Conservation (phyloP, 2,113 vertebrate species). For the Carlito syrichta region DNA sequence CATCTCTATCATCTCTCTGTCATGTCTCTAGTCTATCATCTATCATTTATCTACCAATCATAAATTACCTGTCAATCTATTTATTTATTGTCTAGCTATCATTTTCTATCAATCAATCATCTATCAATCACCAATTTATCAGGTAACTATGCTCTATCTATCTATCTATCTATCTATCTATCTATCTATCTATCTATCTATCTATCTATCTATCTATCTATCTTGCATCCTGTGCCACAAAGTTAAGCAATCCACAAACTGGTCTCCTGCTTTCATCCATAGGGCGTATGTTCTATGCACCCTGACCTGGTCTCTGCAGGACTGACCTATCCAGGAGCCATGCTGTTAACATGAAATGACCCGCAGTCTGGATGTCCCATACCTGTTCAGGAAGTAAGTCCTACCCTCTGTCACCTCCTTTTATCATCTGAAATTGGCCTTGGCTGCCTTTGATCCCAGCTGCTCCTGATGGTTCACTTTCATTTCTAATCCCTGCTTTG, state of each 20-base stretch:
- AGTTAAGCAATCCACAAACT: neutral
- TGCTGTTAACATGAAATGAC: neutral
- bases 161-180: neutral
- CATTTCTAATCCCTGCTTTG: neutral
- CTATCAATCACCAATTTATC: neutral
- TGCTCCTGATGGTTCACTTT: neutral
- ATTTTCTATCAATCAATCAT: neutral
- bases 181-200: neutral
- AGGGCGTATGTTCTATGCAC: neutral
- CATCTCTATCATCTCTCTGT: neutral
- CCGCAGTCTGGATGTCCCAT: too few species aligned
- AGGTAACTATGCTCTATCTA: too few species aligned
- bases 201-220: neutral
- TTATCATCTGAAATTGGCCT: neutral
- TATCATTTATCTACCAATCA: neutral
- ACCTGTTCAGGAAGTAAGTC: neutral
- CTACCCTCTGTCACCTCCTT: neutral
- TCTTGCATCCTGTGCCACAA: neutral
- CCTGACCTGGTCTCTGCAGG: neutral
- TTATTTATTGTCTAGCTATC: neutral
- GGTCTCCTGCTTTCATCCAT: neutral
- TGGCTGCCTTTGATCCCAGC: neutral
- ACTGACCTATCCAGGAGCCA: neutral
- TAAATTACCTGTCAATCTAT: neutral
- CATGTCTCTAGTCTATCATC: neutral